Base-by-base conservation (phyloP, 1,140 invertebrate genomes). In the Euglossa dilemma region DNA sequence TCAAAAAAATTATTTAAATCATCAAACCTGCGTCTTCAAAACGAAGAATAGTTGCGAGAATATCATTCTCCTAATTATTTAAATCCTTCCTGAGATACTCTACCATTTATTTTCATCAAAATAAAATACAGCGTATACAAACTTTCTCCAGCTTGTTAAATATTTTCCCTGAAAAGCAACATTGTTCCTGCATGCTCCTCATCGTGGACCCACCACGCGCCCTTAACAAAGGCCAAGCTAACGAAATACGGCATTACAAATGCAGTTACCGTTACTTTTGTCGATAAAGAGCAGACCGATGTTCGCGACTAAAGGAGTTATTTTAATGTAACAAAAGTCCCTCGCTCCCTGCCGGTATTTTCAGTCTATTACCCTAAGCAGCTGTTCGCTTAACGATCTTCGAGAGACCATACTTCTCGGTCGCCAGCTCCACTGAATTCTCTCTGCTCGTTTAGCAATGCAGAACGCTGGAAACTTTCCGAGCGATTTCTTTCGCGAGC, bases 361-460 rank as follows among this genome's bases (percentile, higher is more conserved):
- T 71, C 69, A 47, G 25, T 80, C 70, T 80, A 80, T 80, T 80
- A 80, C 45, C 67, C 45, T 23, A 61, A 71, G 25, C 45, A 59
- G 43, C 47, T 47, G 45, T 20, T 79, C 43, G 54, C 56, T 59
- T 71, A 71, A 80, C 67, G 77, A 80, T 80, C 77, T 80, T 72
- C 67, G 25, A 80, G 67, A 23, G 25, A 18, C 67, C 77, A 47
- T 79, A 36, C 45, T 59, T 71, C 36, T n/a, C 45, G 50, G 54
- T 50, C 20, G 54, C 23, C 36, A 72, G 67, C 70, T 59, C 47
- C 23, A 18, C 56, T 54, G 52, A 57, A 72, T 47, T 47, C 64
- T 20, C 54, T 23, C 25, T 47, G 57, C 43, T 67, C 52, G 43
- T 71, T 79, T 79, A 71, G 66, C 67, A 79, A 71, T 79, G 77